Percentiles rank a stretch among this genome's conserved stretches.
Evolutionary conservation across 2,888 invertebrate genomes (phyloP).

Genomic region (Leptinotarsa rubiginosa): DNA sequence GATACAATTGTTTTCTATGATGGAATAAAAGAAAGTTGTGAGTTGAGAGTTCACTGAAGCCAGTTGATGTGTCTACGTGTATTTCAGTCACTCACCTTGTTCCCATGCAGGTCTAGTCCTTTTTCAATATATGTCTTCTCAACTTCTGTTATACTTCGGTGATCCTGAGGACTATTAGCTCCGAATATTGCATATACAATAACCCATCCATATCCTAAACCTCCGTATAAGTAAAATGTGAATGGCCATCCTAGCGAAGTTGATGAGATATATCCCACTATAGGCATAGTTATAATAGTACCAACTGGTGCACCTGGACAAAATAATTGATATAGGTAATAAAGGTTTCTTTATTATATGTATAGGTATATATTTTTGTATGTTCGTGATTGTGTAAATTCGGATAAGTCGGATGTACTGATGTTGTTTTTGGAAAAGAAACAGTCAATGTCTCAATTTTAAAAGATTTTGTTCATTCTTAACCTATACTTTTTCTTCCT

Average conservation of each 20-base stretch:
- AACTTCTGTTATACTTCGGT: conserved; percentile 70
- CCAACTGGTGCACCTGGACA: conserved; percentile 77
- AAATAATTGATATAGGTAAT: neutral
- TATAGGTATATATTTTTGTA: too few relatives aligned
- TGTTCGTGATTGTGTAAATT: too few relatives aligned
- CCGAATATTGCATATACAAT: conserved; percentile 72
- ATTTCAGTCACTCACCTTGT: conserved; percentile 18
- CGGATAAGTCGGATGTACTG: too few relatives aligned
- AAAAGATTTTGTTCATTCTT: too few relatives aligned
- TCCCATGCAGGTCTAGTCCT: conserved; percentile 24
- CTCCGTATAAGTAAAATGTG: conserved; percentile 79
- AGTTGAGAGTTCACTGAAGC: too few relatives aligned
- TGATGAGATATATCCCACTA: conserved; percentile 77
- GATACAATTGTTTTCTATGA: too few relatives aligned
- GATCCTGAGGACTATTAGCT: conserved; percentile 73
- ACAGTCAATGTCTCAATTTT: too few relatives aligned
- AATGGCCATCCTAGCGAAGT: conserved; percentile 79
- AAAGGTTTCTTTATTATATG: too few relatives aligned
- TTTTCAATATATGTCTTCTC: conserved; percentile 67
- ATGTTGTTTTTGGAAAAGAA: too few relatives aligned
- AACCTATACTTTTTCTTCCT: too few relatives aligned
- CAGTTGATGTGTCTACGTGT: neutral
- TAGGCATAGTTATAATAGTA: conserved; percentile 77
- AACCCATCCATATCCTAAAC: conserved; percentile 71
- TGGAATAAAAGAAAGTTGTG: too few relatives aligned